Evolutionary conservation across 2,888 invertebrate genomes (phyloP).

Genomic region (Aleiodes testaceus): DNA sequence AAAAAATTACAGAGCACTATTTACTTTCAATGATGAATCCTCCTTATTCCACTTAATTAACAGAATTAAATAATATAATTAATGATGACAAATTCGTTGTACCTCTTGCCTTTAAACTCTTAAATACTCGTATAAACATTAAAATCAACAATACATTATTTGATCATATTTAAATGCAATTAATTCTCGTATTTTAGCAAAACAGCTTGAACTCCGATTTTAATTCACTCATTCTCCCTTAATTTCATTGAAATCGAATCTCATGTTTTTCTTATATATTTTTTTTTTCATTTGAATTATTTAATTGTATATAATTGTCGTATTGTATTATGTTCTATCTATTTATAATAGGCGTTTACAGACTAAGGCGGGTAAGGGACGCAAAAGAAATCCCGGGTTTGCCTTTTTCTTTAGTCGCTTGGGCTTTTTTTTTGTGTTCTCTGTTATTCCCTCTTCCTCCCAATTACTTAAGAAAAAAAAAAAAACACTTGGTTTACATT

Average conservation of each 20-base stretch:
- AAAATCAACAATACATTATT: constrained; percentile 53
- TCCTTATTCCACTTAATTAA: constrained; percentile 24
- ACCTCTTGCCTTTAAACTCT: constrained; percentile 49
- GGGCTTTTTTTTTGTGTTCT: constrained; percentile 41
- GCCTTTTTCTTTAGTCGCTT: constrained; percentile 55
- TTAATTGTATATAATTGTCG: constrained; percentile 63
- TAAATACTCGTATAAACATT: constrained; percentile 52
- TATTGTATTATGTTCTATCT: constrained; percentile 67
- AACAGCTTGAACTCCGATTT: constrained; percentile 51
- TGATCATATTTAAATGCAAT: constrained; percentile 29
- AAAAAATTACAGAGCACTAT: neutral
- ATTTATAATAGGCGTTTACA: constrained; percentile 65
- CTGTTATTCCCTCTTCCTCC: constrained; percentile 25
- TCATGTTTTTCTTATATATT: constrained; percentile 5
- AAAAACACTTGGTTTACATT: constrained; percentile 13
- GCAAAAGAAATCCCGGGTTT: constrained; percentile 57
- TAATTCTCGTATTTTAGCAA: constrained; percentile 57
- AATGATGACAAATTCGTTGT: constrained; percentile 42
- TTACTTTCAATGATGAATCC: neutral
- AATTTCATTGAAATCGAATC: constrained; percentile 4
- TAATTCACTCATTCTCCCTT: constrained; percentile 1
- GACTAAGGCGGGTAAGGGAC: constrained; percentile 62
- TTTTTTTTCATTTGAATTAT: constrained; percentile 43
- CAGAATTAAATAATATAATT: constrained; percentile 22
- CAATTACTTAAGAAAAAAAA: constrained; percentile 24